phyloP scores from a whole-genome alignment of 2,113 vertebrate genomes.

The Tetraodon nigroviridis region DNA sequence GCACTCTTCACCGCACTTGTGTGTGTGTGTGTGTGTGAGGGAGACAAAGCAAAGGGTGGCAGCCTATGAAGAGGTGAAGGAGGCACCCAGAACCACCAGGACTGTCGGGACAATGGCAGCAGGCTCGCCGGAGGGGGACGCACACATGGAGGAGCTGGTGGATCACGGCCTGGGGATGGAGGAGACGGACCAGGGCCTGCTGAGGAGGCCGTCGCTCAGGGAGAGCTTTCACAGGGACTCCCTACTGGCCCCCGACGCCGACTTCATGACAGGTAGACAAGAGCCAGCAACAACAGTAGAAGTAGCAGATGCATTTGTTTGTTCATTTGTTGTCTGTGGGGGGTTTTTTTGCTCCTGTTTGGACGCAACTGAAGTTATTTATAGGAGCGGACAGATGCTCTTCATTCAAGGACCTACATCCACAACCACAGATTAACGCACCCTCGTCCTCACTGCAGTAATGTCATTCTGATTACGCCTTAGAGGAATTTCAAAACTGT shows the following conservation, averaged over 20 bases:
- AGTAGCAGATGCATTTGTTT: neutral
- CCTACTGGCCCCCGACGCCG: slow-evolving; percentile 66
- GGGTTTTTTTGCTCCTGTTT: too few species aligned
- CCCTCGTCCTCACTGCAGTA: slow-evolving; percentile 1
- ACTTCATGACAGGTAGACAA: slow-evolving; percentile 71
- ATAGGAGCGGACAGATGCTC: slow-evolving; percentile 45
- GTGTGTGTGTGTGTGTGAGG: slow-evolving; percentile 1
- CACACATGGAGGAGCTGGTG: slow-evolving; percentile 63
- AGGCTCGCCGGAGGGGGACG: slow-evolving; percentile 8
- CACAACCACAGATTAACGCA: slow-evolving; percentile 51
- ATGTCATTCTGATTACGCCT: slow-evolving; percentile 15
- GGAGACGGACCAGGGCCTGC: slow-evolving; percentile 41
- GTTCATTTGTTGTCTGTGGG: too few species aligned
- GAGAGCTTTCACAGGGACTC: slow-evolving; percentile 58
- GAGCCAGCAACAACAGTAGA: neutral
- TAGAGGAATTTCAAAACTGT: slow-evolving; percentile 1
- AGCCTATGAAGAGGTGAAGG: slow-evolving; percentile 5
- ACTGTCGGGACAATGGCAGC: slow-evolving; percentile 37
- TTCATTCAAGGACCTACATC: slow-evolving; percentile 55
- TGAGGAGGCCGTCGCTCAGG: slow-evolving; percentile 54
- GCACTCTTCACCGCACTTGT: slow-evolving; percentile 22
- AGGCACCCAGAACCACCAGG: slow-evolving; percentile 2
- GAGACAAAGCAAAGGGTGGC: slow-evolving; percentile 37
- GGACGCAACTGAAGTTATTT: too few species aligned
- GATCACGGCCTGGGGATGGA: slow-evolving; percentile 67